Base-by-base conservation (phyloP, 2,113 vertebrate species). In the Balaeniceps rex region DNA sequence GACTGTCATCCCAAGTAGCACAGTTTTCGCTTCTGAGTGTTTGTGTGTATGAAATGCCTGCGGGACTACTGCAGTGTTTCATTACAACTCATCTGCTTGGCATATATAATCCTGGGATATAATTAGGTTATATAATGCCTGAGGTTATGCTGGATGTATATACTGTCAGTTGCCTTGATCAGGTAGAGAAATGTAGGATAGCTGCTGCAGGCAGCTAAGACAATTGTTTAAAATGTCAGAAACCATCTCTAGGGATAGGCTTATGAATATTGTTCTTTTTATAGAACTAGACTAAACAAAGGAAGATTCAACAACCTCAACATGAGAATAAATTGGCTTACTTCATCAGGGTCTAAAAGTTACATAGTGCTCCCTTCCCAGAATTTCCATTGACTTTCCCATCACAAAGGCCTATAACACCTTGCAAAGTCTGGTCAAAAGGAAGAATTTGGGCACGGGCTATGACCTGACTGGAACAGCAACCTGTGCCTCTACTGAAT, bases 251-350 rank as follows among this genome's bases (percentile, higher is more conserved):
- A 88, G 86, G 83, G 83, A 68, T 85, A 83, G 51, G 82, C 71
- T 96, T 93, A 93, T 60, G 93, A 95, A 96, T 96, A 96, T 96
- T 92, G 88, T 96, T 96, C 96, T 95, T 95, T 96, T 97, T 94
- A 95, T 97, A 96, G 95, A 94, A 78, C 94, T 89, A 97, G 97
- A 97, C 97, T 97, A 97, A 97, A 97, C 97, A 97, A 97, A 96
- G 92, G 90, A 96, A 94, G 97, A 95, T 97, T 97, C 91, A 96
- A 95, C 93, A 96, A 92, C 80, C 77, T 93, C 93, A 94, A 63
- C 92, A 89, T 64, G 51, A 96, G 94, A 97, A 95, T 94, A 96
- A 97, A 96, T 95, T 90, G 46, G 79, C 87, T 97, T 94, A 74
- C 88, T 95, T 96, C 94, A 46, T 92, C 82, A 71, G 70, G 86